Base-by-base conservation (phyloP, 2,888 invertebrate genomes). In the Melangyna quadrimaculata region DNA sequence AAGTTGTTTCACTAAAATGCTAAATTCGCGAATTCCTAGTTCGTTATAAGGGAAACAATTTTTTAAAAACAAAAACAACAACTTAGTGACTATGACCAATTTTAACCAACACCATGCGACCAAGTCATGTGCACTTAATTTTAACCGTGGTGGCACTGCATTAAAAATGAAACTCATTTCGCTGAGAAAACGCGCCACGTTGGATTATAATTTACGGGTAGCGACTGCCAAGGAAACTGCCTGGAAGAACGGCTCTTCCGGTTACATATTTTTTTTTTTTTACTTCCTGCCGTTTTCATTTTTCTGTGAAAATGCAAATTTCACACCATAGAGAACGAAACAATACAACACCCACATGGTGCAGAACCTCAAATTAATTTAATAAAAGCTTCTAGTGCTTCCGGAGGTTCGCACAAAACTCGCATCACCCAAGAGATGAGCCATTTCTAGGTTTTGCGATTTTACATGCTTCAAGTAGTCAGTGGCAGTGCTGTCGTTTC, bases 351-450 rank as follows among this genome's bases (percentile, higher is more conserved):
- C 80, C 80, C 80, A 84, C 67, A 75, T 69, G 80, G 45, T 80
- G 80, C 75, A 86, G 80, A 86, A 80, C 84, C 84, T 86, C 72
- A 86, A 86, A 80, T 86, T 86, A 86, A 86, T 75, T 86, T 86
- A 86, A 86, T 80, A 86, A 86, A 83, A 80, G 77, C 80, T 80
- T 69, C 72, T 32, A 73, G 71, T 37, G 48, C 48, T 45, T 55
- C 40, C 43, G 65, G 61, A 43, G 40, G 29, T 63, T 37, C 24
- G 14, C 19, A 45, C 27, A 61, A n/a, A n/a, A 48, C 48, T 67
- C 32, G 29, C 43, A 29, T 2, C 1, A 24, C 14, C 35, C 48
- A 14, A 35, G 43, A 71, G 63, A 63, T 74, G 57, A 55, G 71
- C 19, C 51, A 24, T 57, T 35, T 67, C 32, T 29, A 37, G 78